Evolutionary conservation across 2,888 invertebrate genomes (phyloP).

Genomic region (Pristionchus mayeri): DNA sequence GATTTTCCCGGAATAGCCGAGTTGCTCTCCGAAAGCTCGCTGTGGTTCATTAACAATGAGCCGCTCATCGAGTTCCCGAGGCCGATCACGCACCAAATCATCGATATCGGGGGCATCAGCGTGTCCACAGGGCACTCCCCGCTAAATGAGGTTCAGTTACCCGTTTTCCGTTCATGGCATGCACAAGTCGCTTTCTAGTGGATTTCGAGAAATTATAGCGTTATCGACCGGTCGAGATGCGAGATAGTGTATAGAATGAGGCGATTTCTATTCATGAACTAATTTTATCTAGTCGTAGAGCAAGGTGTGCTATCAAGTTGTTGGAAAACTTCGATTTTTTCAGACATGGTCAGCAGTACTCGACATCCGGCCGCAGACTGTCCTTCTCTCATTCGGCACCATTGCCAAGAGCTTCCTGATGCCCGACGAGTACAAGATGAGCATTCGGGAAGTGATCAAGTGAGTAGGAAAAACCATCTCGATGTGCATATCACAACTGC

Average conservation of each 20-base stretch:
- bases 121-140: background rate
- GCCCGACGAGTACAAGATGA: conserved; percentile 55
- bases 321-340: background rate
- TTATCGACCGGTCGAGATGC: too few relatives aligned
- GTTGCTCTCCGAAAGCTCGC: background rate
- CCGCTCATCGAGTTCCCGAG: too few relatives aligned
- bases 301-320: too few relatives aligned
- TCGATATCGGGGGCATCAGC: conserved; percentile 43
- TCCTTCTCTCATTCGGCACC: conserved; percentile 61
- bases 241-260: too few relatives aligned
- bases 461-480: background rate
- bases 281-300: too few relatives aligned
- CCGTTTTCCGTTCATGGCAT: too few relatives aligned
- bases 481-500: too few relatives aligned
- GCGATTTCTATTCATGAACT: too few relatives aligned
- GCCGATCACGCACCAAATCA: background rate
- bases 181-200: too few relatives aligned
- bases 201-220: too few relatives aligned
- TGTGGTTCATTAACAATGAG: background rate
- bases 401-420: conserved; percentile 57
- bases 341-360: conserved; percentile 40
- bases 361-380: conserved; percentile 24
- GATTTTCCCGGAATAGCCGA: background rate
- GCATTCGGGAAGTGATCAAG: conserved; percentile 49
- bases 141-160: conserved; percentile 12